These are phyloP conservation scores for Chlamydotis undulata DNA, from an alignment of 2,113 vertebrate genomes.

Conservation along the genomic window DNA sequence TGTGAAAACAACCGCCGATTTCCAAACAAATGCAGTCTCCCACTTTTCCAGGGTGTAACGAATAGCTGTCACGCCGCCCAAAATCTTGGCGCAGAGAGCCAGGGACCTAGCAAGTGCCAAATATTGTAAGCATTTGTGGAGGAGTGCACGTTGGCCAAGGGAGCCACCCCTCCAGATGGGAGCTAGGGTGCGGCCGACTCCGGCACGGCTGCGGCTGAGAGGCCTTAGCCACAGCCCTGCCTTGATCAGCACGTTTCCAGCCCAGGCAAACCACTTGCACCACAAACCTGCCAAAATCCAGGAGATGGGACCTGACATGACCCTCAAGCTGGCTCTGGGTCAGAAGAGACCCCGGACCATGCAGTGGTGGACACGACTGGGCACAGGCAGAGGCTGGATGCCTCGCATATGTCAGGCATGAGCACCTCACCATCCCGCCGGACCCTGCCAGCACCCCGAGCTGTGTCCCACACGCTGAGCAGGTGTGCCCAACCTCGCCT, in stretches of 20 bases:
- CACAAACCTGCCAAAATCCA: background rate
- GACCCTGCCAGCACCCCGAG: background rate
- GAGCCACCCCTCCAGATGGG: background rate
- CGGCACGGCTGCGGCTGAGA: rapidly evolving
- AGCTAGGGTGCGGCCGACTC: background rate
- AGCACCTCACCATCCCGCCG: rapidly evolving
- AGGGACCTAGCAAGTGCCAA: slow-evolving; percentile 37
- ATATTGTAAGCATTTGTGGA: slow-evolving; percentile 64
- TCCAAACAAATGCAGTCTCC: slow-evolving; percentile 8
- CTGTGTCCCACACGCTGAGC: background rate
- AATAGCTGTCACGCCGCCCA: slow-evolving; percentile 1
- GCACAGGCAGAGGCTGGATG: background rate
- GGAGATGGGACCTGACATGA: background rate
- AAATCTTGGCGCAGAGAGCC: background rate
- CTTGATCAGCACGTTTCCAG: background rate
- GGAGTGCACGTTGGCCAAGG: slow-evolving; percentile 29
- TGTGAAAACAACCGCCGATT: background rate
- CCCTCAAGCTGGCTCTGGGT: background rate
- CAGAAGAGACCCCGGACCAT: rapidly evolving
- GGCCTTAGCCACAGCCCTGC: background rate
- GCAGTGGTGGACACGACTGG: rapidly evolving
- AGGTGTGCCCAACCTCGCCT: slow-evolving; percentile 33
- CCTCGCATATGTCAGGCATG: rapidly evolving
- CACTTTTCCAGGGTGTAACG: slow-evolving; percentile 16
- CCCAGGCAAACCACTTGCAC: background rate